A percentile compares a stretch with the other conserved stretches of the same genome.
These are phyloP conservation scores for Varanus salvator DNA, from an alignment of 2,113 vertebrate species.

Conservation along the genomic window DNA sequence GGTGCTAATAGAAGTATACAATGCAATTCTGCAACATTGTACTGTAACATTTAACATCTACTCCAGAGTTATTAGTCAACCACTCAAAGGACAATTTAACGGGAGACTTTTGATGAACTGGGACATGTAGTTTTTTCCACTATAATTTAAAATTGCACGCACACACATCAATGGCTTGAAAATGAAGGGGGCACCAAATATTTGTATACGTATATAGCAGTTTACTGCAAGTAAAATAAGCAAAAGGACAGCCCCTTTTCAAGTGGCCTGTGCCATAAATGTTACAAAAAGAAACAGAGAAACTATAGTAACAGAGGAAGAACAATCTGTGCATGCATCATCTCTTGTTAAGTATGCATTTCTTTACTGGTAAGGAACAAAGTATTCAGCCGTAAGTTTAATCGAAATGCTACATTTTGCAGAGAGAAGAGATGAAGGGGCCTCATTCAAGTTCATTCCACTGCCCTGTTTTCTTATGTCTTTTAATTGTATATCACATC, in stretches of 20 bases:
- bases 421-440: neutral
- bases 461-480: neutral
- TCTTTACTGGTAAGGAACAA: neutral
- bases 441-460: neutral
- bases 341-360: neutral
- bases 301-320: neutral
- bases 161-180: neutral
- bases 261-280: neutral
- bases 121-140: slow-evolving; percentile 1
- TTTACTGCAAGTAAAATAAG: neutral
- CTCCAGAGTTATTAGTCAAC: slow-evolving; percentile 9
- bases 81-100: slow-evolving; percentile 14
- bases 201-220: neutral
- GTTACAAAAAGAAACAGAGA: neutral
- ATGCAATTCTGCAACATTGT: slow-evolving; percentile 10
- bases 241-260: neutral
- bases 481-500: slow-evolving; percentile 38
- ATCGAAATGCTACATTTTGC: neutral
- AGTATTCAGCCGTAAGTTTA: neutral
- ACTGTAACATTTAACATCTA: neutral
- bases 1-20: neutral
- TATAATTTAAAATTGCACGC: neutral
- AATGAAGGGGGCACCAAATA: neutral
- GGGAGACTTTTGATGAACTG: slow-evolving; percentile 4
- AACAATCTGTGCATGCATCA: neutral